These are phyloP conservation scores for Fulmarus glacialis DNA, from an alignment of 2,113 vertebrate genomes.

Conservation along the genomic window DNA sequence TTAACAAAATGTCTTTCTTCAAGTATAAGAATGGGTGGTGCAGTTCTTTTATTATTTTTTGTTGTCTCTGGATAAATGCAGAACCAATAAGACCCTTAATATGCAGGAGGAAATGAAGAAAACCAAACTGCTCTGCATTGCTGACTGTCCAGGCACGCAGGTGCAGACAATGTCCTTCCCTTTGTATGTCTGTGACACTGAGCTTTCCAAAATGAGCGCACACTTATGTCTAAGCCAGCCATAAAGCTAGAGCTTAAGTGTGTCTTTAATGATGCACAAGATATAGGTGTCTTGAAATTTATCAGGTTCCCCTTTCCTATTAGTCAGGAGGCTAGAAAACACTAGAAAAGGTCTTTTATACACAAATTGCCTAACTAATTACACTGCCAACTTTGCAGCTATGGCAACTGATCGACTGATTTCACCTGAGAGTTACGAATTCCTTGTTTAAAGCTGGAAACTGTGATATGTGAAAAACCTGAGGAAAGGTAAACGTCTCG, in stretches of 20 bases:
- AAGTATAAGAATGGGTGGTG: neutral
- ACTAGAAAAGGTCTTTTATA: neutral
- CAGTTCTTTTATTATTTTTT: neutral
- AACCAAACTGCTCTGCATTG: neutral
- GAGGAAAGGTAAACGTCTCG: neutral
- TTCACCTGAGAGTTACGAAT: neutral
- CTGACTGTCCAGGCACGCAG: neutral
- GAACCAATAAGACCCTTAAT: neutral
- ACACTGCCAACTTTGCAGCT: neutral
- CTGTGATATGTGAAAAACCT: neutral
- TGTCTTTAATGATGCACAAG: neutral
- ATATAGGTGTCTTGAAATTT: neutral
- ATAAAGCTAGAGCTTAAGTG: neutral
- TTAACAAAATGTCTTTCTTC: conserved; percentile 10
- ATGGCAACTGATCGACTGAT: neutral
- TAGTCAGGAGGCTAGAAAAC: neutral
- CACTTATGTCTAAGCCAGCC: neutral
- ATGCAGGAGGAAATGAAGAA: neutral
- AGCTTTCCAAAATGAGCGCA: neutral
- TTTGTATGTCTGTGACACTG: neutral
- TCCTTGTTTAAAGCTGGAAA: neutral
- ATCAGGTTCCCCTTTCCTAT: neutral
- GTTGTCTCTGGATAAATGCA: neutral
- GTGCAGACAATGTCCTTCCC: neutral
- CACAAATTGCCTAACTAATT: neutral